Evolutionary conservation across 1,140 invertebrate species (phyloP).

Genomic region (Macrocentrus cingulum): DNA sequence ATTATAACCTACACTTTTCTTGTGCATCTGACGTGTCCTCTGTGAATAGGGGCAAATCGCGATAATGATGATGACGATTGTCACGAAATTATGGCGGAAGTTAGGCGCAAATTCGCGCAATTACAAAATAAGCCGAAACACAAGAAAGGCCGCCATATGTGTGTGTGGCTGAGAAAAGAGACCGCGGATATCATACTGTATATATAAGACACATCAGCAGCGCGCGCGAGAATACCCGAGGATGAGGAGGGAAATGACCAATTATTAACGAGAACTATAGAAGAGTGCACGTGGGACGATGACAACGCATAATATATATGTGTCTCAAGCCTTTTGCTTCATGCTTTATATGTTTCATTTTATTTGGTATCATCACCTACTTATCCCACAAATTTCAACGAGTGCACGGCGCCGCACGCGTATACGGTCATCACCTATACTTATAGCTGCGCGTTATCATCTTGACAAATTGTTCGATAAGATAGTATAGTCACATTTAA

Average conservation of each 20-base stretch:
- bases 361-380: conserved; percentile 9
- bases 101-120: conserved; percentile 24
- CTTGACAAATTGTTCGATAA: too few relatives aligned
- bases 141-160: not conserved
- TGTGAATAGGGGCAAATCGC: not conserved
- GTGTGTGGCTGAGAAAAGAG: not conserved
- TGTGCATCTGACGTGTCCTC: too few relatives aligned
- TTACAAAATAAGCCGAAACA: conserved; percentile 26
- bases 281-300: conserved; percentile 31
- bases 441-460: not conserved
- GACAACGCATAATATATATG: conserved; percentile 6
- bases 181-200: not conserved
- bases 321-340: conserved; percentile 7
- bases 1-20: too few relatives aligned
- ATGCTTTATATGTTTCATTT: conserved; percentile 26
- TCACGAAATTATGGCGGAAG: conserved; percentile 19
- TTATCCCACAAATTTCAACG: not conserved
- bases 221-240: too few relatives aligned
- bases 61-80: conserved; percentile 7
- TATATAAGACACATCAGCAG: not conserved
- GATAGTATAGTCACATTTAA: too few relatives aligned
- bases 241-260: conserved; percentile 33
- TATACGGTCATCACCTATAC: not conserved
- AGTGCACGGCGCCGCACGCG: too few relatives aligned
- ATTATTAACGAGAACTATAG: conserved; percentile 29